Evolutionary conservation across 2,888 invertebrate species (phyloP), one percentile per base, ranked within the genome.

Genomic region (Acanthoscelides obtectus): DNA sequence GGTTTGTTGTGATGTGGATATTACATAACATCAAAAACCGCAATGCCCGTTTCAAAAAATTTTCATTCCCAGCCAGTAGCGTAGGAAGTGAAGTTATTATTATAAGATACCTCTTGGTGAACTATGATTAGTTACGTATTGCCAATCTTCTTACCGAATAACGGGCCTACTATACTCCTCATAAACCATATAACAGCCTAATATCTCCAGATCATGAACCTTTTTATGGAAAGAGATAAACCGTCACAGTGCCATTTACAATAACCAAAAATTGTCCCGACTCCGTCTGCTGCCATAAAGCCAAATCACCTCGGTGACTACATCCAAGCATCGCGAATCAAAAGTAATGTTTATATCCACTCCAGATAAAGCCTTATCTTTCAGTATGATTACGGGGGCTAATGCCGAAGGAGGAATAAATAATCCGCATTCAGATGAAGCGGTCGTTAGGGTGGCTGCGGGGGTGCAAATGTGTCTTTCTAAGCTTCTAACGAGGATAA

Each of bases 361-460:
- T 81, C 78, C 73, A 75, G 79, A 81, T 81, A 80, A 81, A 81
- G 79, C 81, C 81, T 82, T 83, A 83, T 83, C 84, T 82, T 82
- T 83, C 82, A 82, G 80, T 78, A 80, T 84, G 82, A 84, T 84
- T 82, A 84, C 79, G 82, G n/a, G n/a, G n/a, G 80, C 80, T 83
- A 83, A 84, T 83, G 83, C 80, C 79, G 78, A 80, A 81, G 81
- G 80, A 81, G 81, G 81, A 83, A 83, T 84, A 84, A 83, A 83
- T 83, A 83, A 84, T 83, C 82, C 81, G 79, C 80, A 83, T 83
- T 84, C 81, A 82, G 83, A 83, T 83, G 83, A 83, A 83, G 80
- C 82, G 83, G 81, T 83, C 83, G 82, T 83, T 83, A 81, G 81
- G 79, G 79, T 79, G 76, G 76, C 81, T 81, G 79, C 83, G 75